These are phyloP conservation scores for Clitarchus hookeri DNA, from an alignment of 2,888 invertebrate genomes.

Conservation along the genomic window DNA sequence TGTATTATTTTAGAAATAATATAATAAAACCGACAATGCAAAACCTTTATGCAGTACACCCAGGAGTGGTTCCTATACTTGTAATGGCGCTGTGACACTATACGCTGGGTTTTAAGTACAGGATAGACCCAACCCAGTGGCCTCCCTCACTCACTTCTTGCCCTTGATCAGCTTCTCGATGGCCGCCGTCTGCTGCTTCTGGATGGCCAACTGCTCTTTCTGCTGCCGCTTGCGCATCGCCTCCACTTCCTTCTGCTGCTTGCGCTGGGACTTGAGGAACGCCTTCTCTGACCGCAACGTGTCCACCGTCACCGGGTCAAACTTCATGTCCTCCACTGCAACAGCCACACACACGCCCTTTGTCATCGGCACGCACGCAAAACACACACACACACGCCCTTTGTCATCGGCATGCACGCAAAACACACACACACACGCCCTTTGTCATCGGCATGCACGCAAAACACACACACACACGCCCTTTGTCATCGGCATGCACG, in stretches of 20 bases:
- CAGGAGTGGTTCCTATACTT: too few species aligned
- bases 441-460: neutral
- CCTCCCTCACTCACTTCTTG: constrained; percentile 70
- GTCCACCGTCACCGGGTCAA: constrained; percentile 90
- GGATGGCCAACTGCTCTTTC: constrained; percentile 88
- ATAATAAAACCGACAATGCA: too few species aligned
- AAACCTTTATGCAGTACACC: too few species aligned
- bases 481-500: neutral
- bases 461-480: neutral
- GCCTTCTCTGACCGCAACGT: constrained; percentile 86
- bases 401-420: too few species aligned
- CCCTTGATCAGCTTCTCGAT: constrained; percentile 94
- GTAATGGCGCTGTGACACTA: too few species aligned
- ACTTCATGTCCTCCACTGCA: constrained; percentile 63
- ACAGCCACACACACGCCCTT: neutral
- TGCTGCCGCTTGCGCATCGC: constrained; percentile 88
- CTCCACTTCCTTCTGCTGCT: constrained; percentile 95
- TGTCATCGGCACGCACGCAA: neutral
- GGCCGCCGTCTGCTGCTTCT: constrained; percentile 88
- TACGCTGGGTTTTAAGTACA: too few species aligned
- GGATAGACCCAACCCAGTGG: too few species aligned
- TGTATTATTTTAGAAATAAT: too few species aligned
- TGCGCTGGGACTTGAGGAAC: constrained; percentile 89
- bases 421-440: neutral
- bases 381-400: constrained; percentile 21